Base-by-base conservation (phyloP, 2,113 vertebrate genomes). In the Cavia aperea region DNA sequence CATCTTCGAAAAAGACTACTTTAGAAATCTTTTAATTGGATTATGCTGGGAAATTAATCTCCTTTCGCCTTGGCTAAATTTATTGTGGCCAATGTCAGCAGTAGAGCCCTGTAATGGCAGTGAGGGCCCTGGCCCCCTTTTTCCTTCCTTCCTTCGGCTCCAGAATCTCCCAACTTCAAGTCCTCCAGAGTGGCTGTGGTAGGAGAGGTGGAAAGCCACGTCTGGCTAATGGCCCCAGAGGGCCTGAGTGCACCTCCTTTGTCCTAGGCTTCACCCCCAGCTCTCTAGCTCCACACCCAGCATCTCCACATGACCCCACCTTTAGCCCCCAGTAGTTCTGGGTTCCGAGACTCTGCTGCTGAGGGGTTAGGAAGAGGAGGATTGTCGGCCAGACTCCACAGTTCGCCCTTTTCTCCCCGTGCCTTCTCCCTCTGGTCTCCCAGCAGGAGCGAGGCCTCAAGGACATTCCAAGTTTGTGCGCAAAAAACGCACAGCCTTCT, bases 11-110 rank as follows among this genome's bases (percentile, higher is more conserved):
- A 97, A 97, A 97, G 97, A 97, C 97, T 97, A 97, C 93, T 97
- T 97, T 95, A 96, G 96, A 98, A 98, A 97, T 97, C 97, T 97
- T 97, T 97, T 98, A 98, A 98, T 98, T 98, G 98, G 97, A 97
- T 98, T 98, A 97, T 95, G 95, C 88, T 95, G 96, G 94, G 96
- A 97, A 98, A 98, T 97, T 97, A 98, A 98, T 97, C 97, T 98
- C 96, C 95, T 97, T 97, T 96, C 96, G 95, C 94, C 79, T 97
- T 62, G 93, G 23, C 92, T 97, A 97, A 97, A 95, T 97, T 97
- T 98, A 97, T 97, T 91, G 93, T 97, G 97, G 95, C 93, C 97
- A 97, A 96, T 97, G 95, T 96, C 79, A 81, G 86, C 96, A 97
- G 97, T 90, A 94, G 97, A 97, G 96, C 95, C 88, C n/a, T 16